Percentiles rank a stretch among this genome's conserved stretches.
These are phyloP conservation scores for Typhlomys cinereus DNA, from an alignment of 2,113 vertebrate species.

Conservation along the genomic window DNA sequence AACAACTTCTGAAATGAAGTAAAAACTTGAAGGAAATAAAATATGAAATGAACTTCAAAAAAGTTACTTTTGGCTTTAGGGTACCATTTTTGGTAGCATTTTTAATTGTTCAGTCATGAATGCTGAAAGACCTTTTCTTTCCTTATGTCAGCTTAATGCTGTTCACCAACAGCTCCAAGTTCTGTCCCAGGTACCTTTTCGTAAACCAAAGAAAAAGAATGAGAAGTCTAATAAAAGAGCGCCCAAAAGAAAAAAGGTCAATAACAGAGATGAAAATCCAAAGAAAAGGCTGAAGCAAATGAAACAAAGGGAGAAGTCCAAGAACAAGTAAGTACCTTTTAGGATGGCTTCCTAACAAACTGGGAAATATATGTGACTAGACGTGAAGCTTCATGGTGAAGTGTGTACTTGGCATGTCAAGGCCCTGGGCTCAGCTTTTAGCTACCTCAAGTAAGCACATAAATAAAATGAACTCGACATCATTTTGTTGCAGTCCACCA, in stretches of 20 bases:
- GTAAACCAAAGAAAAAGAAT: slow-evolving; percentile 87
- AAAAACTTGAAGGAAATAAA: slow-evolving; percentile 32
- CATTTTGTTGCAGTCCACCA: slow-evolving; percentile 82
- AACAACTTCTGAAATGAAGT: slow-evolving; percentile 44
- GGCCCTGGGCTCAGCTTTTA: background rate
- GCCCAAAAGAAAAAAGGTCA: slow-evolving; percentile 80
- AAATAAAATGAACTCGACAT: slow-evolving; percentile 33
- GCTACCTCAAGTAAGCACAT: background rate
- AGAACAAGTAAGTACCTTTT: slow-evolving; percentile 84
- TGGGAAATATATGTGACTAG: slow-evolving; percentile 21
- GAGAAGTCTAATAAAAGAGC: slow-evolving; percentile 84
- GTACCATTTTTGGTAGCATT: slow-evolving; percentile 16
- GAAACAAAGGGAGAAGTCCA: slow-evolving; percentile 81
- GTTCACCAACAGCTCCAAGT: slow-evolving; percentile 89
- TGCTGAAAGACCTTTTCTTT: slow-evolving; percentile 54
- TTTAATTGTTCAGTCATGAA: slow-evolving; percentile 53
- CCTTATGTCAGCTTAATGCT: slow-evolving; percentile 87
- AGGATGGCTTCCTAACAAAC: slow-evolving; percentile 52
- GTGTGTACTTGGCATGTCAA: accelerated
- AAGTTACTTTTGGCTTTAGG: slow-evolving; percentile 27
- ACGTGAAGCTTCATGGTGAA: background rate
- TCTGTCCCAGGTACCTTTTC: slow-evolving; percentile 85
- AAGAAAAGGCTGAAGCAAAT: slow-evolving; percentile 82
- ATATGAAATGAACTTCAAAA: slow-evolving; percentile 41
- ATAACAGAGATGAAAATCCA: slow-evolving; percentile 74